phyloP scores from a whole-genome alignment of 2,888 invertebrate genomes.

The Drosophila buzzatii region DNA sequence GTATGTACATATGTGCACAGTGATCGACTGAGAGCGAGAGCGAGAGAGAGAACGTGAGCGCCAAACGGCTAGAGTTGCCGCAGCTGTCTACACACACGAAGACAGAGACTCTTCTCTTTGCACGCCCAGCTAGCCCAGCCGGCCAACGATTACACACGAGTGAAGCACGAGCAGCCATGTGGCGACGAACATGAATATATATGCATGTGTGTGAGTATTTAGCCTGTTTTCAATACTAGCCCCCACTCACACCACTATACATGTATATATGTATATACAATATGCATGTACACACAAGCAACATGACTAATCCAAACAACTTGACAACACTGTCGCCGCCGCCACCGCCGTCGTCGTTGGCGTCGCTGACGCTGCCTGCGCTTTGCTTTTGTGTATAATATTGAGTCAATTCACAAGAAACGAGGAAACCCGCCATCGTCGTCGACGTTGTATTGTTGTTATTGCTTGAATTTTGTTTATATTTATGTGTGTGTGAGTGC shows the following conservation, averaged over 20 bases:
- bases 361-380: constrained; percentile 52
- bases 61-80: constrained; percentile 67
- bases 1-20: constrained; percentile 19
- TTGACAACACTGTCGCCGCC: constrained; percentile 73
- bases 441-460: constrained; percentile 43
- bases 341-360: constrained; percentile 20
- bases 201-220: constrained; percentile 25
- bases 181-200: constrained; percentile 40
- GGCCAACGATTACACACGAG: constrained; percentile 30
- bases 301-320: constrained; percentile 78
- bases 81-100: constrained; percentile 63
- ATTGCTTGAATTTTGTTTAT: constrained; percentile 56
- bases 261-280: neutral
- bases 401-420: constrained; percentile 82
- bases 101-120: constrained; percentile 19
- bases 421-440: constrained; percentile 82
- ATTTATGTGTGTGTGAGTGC: constrained; percentile 35
- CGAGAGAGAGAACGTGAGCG: constrained; percentile 31
- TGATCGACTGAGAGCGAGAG: constrained; percentile 43
- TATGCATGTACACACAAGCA: constrained; percentile 30
- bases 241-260: constrained; percentile 21
- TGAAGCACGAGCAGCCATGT: constrained; percentile 70
- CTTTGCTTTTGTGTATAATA: constrained; percentile 62
- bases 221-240: constrained; percentile 48
- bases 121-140: neutral